Base-by-base conservation (phyloP, 1,140 invertebrate species). In the Eufriesea mexicana region DNA sequence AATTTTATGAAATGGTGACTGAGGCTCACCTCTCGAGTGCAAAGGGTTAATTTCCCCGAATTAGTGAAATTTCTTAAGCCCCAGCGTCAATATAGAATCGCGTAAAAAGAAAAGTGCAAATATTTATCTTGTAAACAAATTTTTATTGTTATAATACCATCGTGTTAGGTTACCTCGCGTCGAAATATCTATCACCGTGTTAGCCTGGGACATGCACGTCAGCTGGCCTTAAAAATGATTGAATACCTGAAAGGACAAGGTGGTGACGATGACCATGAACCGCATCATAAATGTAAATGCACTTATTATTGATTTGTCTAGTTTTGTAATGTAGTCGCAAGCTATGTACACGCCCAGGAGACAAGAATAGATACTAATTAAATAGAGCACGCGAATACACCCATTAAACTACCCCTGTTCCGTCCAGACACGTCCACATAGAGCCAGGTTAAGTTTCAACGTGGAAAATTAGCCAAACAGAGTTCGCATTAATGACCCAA, bases 311-410 rank as follows among this genome's bases (percentile, higher is more conserved):
- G 70, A 49, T 55, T 74, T 47, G 18, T 49, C 2, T 55, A 54
- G 59, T 54, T 74, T 51, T 74, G 28, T 64, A 80, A 73, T 55
- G 23, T 64, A 35, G 12, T 49, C 57, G 23, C 18, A 73, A 16
- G 25, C n/a, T 45, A 16, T 62, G 62, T 67, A 76, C 62, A 67
- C 72, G 25, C 72, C 79, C 62, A 82, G n/a, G 14, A 25, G 72
- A 57, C 54, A 49, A 67, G 45, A 82, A 82, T 82, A 76, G 79
- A 82, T 47, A n/a, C 62, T 75, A 82, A 82, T 82, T 82, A 82
- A 82, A 76, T 74, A 66, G 72, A 82, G 20, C 66, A 68, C 49
- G 47, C 67, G 49, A 57, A 80, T 80, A 80, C 49, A 62, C 57
- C 59, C 64, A 78, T 49, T 51, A 16, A 61, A 79, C 55, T 70